A percentile compares a stretch with the other conserved stretches of the same genome.
Conservation (phyloP, 30 jellyfish, hydroid and myxozoan species). For the Aurelia coerulea region DNA sequence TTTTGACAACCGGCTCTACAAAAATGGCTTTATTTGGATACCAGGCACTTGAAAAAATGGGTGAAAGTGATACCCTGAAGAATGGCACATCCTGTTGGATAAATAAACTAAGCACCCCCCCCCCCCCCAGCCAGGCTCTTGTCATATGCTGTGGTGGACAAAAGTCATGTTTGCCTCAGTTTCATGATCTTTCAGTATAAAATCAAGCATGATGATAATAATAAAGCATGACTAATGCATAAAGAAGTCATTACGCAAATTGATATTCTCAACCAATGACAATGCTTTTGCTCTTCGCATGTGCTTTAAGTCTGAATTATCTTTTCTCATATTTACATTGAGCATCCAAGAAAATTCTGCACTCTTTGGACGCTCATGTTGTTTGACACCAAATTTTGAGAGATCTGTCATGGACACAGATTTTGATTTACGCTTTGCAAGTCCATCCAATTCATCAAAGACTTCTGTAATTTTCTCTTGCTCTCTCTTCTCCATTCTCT, state of each 20-base stretch:
- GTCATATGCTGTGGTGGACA: too few species aligned
- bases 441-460: constrained; percentile 51
- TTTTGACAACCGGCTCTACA: too few species aligned
- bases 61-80: too few species aligned
- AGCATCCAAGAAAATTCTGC: constrained; percentile 45
- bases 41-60: too few species aligned
- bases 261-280: constrained; percentile 64
- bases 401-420: constrained; percentile 36
- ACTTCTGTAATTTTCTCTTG: constrained; percentile 38
- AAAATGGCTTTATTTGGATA: too few species aligned
- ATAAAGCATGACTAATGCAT: background rate
- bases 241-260: constrained; percentile 55
- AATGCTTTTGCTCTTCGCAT: constrained; percentile 61
- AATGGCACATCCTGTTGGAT: too few species aligned
- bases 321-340: constrained; percentile 7
- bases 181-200: too few species aligned
- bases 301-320: constrained; percentile 3
- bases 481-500: constrained; percentile 53
- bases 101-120: too few species aligned
- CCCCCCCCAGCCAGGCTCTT: too few species aligned
- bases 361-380: constrained; percentile 57
- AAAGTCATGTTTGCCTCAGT: too few species aligned
- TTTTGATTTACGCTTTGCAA: constrained; percentile 1
- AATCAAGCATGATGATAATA: too few species aligned
- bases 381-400: constrained; percentile 51